phyloP scores from a whole-genome alignment of 1,140 invertebrate genomes.

The Drosophila paulistorum region DNA sequence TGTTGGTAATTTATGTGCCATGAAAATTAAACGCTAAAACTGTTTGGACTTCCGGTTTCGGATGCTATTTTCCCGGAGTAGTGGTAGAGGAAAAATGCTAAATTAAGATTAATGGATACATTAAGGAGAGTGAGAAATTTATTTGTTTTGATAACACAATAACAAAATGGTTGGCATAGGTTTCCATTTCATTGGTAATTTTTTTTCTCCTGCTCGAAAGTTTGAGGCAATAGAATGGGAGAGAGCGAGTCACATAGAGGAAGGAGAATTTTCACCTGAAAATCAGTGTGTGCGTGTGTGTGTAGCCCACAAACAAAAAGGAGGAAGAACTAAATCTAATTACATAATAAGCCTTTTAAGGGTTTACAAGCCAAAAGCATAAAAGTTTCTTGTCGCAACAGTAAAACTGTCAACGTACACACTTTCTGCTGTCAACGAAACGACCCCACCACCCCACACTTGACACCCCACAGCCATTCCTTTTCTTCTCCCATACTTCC shows the following conservation, averaged over 20 bases:
- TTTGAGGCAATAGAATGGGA: neutral
- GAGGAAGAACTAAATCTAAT: constrained; percentile 25
- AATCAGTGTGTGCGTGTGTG: neutral
- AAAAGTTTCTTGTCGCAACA: constrained; percentile 28
- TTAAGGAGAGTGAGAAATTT: constrained; percentile 59
- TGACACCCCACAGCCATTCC: neutral
- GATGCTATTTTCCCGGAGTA: constrained; percentile 17
- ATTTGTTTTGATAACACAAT: constrained; percentile 64
- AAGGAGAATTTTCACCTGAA: neutral
- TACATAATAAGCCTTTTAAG: constrained; percentile 43
- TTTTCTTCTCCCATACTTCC: neutral
- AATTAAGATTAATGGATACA: constrained; percentile 72
- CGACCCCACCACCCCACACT: neutral
- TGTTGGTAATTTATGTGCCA: constrained; percentile 65
- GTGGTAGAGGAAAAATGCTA: constrained; percentile 50
- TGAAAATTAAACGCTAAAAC: constrained; percentile 72
- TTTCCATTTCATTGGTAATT: neutral
- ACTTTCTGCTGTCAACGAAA: constrained; percentile 15
- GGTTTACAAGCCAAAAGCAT: constrained; percentile 22
- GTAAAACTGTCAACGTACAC: constrained; percentile 26
- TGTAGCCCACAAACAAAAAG: neutral
- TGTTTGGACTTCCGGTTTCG: constrained; percentile 50
- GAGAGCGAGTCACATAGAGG: too few species aligned
- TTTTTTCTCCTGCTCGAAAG: neutral
- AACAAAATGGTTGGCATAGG: constrained; percentile 6